phyloP scores from a whole-genome alignment of 2,888 invertebrate species.

The Pedicia rivosa region DNA sequence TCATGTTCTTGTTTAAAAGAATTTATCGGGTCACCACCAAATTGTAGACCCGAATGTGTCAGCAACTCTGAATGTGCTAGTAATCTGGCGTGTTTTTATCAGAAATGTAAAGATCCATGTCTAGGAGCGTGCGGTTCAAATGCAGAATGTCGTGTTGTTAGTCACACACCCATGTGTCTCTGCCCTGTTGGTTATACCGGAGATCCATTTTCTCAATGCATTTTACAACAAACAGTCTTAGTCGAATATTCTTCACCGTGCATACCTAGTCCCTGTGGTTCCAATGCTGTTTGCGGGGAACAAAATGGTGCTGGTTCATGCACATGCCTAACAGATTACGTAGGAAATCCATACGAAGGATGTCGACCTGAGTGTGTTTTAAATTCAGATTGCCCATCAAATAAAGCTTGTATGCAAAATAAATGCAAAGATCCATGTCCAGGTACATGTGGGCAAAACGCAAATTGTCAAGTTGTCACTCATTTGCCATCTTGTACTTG shows the following conservation, averaged over 20 bases:
- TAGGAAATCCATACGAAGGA: conserved; percentile 65
- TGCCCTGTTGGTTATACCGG: conserved; percentile 48
- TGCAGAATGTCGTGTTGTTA: conserved; percentile 52
- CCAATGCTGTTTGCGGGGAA: conserved; percentile 52
- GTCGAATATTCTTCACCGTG: conserved; percentile 37
- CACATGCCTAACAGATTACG: conserved; percentile 60
- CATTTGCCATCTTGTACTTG: conserved; percentile 77
- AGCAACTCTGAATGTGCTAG: conserved; percentile 53
- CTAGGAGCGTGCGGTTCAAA: conserved; percentile 54
- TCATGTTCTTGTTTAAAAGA: conserved; percentile 42
- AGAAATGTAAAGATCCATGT: conserved; percentile 59
- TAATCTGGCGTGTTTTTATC: conserved; percentile 49
- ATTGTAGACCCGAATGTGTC: conserved; percentile 66
- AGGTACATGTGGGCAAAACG: conserved; percentile 63
- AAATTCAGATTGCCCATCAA: conserved; percentile 66
- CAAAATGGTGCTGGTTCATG: conserved; percentile 58
- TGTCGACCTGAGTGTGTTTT: conserved; percentile 75
- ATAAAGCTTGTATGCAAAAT: conserved; percentile 60
- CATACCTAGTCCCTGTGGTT: conserved; percentile 70
- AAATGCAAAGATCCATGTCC: conserved; percentile 70
- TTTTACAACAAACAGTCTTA: conserved; percentile 24
- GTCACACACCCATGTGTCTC: conserved; percentile 55
- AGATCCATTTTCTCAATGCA: conserved; percentile 51
- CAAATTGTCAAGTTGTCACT: conserved; percentile 61
- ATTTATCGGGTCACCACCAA: conserved; percentile 51